phyloP scores from a whole-genome alignment of 2,113 vertebrate genomes.

The Mus pahari region DNA sequence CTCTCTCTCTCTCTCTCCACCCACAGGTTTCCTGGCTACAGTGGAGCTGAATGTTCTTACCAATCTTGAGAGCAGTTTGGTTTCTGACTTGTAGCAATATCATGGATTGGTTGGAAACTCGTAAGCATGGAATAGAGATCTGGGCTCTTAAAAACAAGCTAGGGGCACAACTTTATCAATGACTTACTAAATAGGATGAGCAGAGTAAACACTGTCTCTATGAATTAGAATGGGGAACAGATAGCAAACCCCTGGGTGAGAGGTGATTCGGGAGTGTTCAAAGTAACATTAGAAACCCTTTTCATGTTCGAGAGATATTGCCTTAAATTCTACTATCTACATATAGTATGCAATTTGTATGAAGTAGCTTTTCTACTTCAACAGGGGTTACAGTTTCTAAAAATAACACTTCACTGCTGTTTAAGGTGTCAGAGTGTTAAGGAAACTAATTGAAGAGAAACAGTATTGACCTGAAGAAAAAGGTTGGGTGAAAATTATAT shows the following conservation, averaged over 20 bases:
- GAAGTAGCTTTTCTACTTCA: slow-evolving; percentile 2
- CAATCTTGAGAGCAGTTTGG: slow-evolving; percentile 22
- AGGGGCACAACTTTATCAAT: neutral
- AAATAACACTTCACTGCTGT: slow-evolving; percentile 20
- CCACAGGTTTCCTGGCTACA: neutral
- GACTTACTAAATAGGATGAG: neutral
- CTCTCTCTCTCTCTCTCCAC: neutral
- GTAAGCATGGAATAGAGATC: neutral
- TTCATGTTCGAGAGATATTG: neutral
- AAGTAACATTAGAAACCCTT: neutral
- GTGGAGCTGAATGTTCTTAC: neutral
- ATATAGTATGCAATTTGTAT: neutral
- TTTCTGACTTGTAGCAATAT: slow-evolving; percentile 19
- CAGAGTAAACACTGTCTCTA: neutral
- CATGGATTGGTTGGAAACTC: neutral
- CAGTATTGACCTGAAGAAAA: neutral
- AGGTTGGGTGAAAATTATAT: slow-evolving; percentile 21
- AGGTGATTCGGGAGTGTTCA: neutral
- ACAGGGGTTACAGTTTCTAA: neutral
- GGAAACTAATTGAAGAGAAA: slow-evolving; percentile 45
- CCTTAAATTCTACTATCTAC: neutral
- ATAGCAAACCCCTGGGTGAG: neutral
- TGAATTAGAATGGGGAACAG: slow-evolving; percentile 7
- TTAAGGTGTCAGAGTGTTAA: slow-evolving; percentile 3
- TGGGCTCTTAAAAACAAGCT: neutral